Evolutionary conservation across 2,888 invertebrate genomes (phyloP), one percentile per base, ranked within the genome.

Genomic region (Sepioteuthis lessoniana): DNA sequence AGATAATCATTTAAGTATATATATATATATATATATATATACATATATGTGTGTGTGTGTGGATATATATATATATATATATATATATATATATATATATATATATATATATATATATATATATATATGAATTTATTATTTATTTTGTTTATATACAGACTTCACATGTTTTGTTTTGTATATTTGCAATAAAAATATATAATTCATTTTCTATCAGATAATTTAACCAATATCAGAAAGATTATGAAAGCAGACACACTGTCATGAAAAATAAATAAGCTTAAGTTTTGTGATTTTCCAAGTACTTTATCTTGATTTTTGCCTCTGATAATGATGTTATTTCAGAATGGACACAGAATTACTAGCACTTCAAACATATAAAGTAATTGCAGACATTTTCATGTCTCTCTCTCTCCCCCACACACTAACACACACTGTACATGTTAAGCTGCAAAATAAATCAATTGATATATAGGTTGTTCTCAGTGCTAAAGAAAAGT

Each of bases 381-480:
- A n/a, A 76, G n/a, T 76, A 76, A 76, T 76, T 76, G 76, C 76
- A 76, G 76, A 76, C 76, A 76, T 76, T 76, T n/a, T 35, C n/a
- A 76, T 76, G n/a, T 76, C n/a, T 76, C n/a, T 76, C 76, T 76
- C 13, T 76, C 76, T 76, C 13, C 16, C 55, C n/a, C n/a, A 76
- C n/a, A n/a, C 10, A 35, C n/a, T n/a, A 13, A 35, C n/a, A n/a
- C 76, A 76, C 76, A 76, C n/a, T 76, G 19, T 76, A 76, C 76
- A 76, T 76, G 76, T 19, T 76, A 35, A 76, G n/a, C 76, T 76
- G 76, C n/a, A 76, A 76, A 76, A 76, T 76, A 76, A 76, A 76
- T 76, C 76, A 76, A 76, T 76, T 76, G 76, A 76, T 76, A 76
- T 76, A 76, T 76, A 76, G 76, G 76, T 76, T 76, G 76, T 76